Evolutionary conservation across 2,888 invertebrate genomes (phyloP).

Genomic region (Himalopsyche kuldschensis): DNA sequence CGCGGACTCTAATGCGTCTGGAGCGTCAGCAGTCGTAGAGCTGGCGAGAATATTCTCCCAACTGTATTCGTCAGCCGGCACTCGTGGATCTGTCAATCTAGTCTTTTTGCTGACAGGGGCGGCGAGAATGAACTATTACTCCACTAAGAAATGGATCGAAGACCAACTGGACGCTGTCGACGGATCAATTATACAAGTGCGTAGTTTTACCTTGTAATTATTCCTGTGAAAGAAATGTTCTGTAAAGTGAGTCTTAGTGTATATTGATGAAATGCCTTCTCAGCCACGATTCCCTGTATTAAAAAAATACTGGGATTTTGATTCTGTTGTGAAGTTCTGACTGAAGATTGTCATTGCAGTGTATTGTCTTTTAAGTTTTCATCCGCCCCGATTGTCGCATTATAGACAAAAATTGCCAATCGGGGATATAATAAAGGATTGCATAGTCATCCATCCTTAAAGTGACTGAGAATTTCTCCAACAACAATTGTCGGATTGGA

Average conservation of each 20-base stretch:
- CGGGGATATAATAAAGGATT: background rate
- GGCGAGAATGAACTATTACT: constrained; percentile 92
- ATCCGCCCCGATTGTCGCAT: too few relatives aligned
- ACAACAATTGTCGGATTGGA: background rate
- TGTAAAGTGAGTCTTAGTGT: background rate
- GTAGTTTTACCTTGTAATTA: background rate
- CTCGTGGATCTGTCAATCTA: constrained; percentile 75
- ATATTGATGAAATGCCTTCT: background rate
- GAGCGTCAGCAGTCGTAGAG: constrained; percentile 84
- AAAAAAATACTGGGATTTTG: too few relatives aligned
- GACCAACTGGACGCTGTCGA: constrained; percentile 83
- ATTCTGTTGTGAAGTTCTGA: background rate
- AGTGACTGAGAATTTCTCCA: background rate
- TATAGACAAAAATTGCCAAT: too few relatives aligned
- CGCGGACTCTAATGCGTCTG: constrained; percentile 91
- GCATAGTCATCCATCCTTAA: background rate
- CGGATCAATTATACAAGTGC: constrained; percentile 72
- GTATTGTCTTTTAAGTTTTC: too few relatives aligned
- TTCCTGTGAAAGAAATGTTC: too few relatives aligned
- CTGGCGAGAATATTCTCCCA: constrained; percentile 85
- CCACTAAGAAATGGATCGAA: constrained; percentile 94
- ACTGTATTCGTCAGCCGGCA: constrained; percentile 74
- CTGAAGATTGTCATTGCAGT: too few relatives aligned
- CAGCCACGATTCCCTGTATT: too few relatives aligned
- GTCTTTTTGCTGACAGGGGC: constrained; percentile 88